Percentiles rank a stretch among this genome's conserved stretches.
Conservation (phyloP, 2,888 invertebrate genomes). For the Periphyllus acericola region DNA sequence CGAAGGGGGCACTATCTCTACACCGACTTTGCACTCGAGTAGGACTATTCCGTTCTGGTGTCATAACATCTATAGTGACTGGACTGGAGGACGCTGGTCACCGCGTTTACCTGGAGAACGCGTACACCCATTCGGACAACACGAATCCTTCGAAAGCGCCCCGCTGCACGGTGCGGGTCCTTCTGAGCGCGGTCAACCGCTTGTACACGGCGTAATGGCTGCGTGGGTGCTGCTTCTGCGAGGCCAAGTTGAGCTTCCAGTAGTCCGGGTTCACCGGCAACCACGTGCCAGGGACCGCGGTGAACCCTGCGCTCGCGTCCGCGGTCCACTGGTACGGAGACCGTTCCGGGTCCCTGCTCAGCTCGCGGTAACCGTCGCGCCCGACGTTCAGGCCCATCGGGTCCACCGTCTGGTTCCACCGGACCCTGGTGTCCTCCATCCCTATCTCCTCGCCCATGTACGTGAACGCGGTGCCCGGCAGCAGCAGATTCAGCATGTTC, state of each 20-base stretch:
- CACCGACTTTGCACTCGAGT: too few relatives aligned
- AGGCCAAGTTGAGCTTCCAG: constrained; percentile 69
- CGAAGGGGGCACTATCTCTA: too few relatives aligned
- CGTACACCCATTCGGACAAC: constrained; percentile 67
- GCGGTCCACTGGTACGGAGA: constrained; percentile 85
- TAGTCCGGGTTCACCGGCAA: constrained; percentile 76
- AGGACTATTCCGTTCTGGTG: too few relatives aligned
- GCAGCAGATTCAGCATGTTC: constrained; percentile 71
- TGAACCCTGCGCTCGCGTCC: constrained; percentile 73
- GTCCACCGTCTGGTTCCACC: constrained; percentile 71
- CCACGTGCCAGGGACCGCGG: constrained; percentile 72
- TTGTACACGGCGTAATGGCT: constrained; percentile 64
- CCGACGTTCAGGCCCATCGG: constrained; percentile 72
- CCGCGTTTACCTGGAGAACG: constrained; percentile 67
- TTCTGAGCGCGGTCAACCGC: constrained; percentile 63
- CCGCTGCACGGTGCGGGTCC: constrained; percentile 68
- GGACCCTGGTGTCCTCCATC: constrained; percentile 73
- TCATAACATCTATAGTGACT: too few relatives aligned
- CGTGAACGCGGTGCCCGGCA: constrained; percentile 86
- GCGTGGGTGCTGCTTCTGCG: constrained; percentile 49
- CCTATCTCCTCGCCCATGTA: constrained; percentile 90
- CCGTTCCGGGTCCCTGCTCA: constrained; percentile 78
- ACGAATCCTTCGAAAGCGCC: constrained; percentile 55
- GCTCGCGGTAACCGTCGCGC: constrained; percentile 70
- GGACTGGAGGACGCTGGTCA: too few relatives aligned